Evolutionary conservation across 2,888 invertebrate genomes (phyloP).

Genomic region (Chrysotoxum bicinctum): DNA sequence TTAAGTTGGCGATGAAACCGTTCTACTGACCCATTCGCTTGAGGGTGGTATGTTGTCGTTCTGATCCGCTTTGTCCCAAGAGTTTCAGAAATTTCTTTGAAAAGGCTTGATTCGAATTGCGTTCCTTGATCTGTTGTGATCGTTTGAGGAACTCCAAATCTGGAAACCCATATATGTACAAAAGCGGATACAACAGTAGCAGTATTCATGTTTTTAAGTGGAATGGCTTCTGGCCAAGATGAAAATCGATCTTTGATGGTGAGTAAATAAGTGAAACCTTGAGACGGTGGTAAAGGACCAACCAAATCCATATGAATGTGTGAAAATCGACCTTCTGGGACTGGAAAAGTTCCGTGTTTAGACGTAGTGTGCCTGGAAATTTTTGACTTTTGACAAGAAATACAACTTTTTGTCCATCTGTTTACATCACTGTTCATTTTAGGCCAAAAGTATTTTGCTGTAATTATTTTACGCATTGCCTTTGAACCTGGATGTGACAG

Average conservation of each 20-base stretch:
- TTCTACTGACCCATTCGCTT: conserved; percentile 34
- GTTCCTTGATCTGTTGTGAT: conserved; percentile 47
- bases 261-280: conserved; percentile 24
- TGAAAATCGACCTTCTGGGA: conserved; percentile 16
- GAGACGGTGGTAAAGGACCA: conserved; percentile 12
- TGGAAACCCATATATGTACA: conserved; percentile 35
- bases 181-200: conserved; percentile 28
- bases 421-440: conserved; percentile 17
- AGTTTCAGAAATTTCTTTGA: neutral
- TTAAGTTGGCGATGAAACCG: conserved; percentile 46
- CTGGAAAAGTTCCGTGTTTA: conserved; percentile 4
- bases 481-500: conserved; percentile 3
- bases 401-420: conserved; percentile 4
- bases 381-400: no score
- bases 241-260: conserved; percentile 49
- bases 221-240: conserved; percentile 47
- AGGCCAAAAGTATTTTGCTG: conserved; percentile 12
- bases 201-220: conserved; percentile 23
- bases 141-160: conserved; percentile 40
- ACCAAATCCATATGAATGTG: conserved; percentile 73
- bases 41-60: neutral
- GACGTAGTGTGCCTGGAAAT: conserved; percentile 14
- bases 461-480: conserved; percentile 24
- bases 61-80: neutral
- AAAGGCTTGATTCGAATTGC: conserved; percentile 50